A percentile compares a stretch with the other conserved stretches of the same genome.
Evolutionary conservation across 2,797 vertebrate species (phyloP).

Genomic region (Sebastes itinus): DNA sequence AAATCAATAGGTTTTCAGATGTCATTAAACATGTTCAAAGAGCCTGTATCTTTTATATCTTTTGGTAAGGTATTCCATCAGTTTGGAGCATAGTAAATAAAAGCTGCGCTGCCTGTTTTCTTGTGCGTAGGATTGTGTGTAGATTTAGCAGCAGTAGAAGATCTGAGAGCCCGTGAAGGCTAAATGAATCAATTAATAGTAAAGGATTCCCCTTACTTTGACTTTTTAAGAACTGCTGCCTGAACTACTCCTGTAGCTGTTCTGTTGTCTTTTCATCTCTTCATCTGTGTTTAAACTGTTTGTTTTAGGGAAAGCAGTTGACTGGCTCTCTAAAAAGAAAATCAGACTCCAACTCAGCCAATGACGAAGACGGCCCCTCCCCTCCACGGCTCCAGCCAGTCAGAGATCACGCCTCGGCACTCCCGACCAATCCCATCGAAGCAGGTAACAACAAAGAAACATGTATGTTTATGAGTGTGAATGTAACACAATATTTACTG

Average conservation of each 20-base stretch:
- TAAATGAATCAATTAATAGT: too few relatives aligned
- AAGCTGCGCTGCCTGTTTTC: too few relatives aligned
- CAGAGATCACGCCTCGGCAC: constrained; percentile 64
- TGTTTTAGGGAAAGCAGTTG: constrained; percentile 84
- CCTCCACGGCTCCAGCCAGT: constrained; percentile 69
- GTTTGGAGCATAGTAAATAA: too few relatives aligned
- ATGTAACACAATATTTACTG: neutral
- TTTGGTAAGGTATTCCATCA: too few relatives aligned
- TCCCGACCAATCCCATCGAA: constrained; percentile 58
- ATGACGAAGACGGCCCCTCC: constrained; percentile 72
- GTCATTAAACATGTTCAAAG: too few relatives aligned
- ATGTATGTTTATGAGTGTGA: neutral
- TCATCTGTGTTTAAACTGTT: neutral
- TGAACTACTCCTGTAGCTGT: neutral
- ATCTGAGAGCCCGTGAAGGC: too few relatives aligned
- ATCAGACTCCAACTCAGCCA: constrained; percentile 87
- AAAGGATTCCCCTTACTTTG: neutral
- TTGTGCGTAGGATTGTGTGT: too few relatives aligned
- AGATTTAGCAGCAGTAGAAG: too few relatives aligned
- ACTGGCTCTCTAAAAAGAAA: constrained; percentile 87
- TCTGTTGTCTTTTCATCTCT: neutral
- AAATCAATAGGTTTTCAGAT: too few relatives aligned
- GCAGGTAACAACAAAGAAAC: constrained; percentile 51
- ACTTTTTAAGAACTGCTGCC: neutral
- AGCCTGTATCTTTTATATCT: too few relatives aligned